Conservation (phyloP, 1,140 invertebrate species). For the Stegodyphus dumicola region DNA sequence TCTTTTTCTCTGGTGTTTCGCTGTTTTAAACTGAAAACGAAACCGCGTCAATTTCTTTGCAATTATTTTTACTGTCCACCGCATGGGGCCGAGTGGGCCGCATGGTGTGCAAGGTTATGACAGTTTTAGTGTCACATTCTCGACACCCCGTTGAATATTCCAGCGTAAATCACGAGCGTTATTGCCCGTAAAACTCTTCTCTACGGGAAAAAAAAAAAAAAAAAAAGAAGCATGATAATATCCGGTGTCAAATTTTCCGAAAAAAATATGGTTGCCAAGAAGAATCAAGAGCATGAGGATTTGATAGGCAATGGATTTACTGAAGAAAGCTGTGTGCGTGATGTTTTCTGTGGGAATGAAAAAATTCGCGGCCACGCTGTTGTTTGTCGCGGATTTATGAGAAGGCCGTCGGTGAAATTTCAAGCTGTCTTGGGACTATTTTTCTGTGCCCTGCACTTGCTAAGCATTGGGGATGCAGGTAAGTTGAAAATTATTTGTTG, state of each 20-base stretch:
- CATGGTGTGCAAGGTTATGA: not conserved
- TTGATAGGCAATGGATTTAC: not conserved
- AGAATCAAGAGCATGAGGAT: not conserved
- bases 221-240: not conserved
- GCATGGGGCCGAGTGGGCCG: not conserved
- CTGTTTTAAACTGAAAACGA: not conserved
- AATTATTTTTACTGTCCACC: not conserved
- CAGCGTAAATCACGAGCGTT: not conserved
- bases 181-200: not conserved
- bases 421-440: slow-evolving; percentile 30
- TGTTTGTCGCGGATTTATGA: slow-evolving; percentile 27
- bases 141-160: not conserved
- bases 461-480: slow-evolving; percentile 39
- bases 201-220: too few relatives aligned
- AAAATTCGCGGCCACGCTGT: not conserved
- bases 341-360: not conserved
- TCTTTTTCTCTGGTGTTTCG: not conserved
- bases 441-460: slow-evolving; percentile 16
- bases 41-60: not conserved
- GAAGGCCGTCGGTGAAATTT: slow-evolving; percentile 4
- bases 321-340: not conserved
- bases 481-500: not conserved
- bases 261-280: not conserved
- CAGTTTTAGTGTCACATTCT: not conserved
- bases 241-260: not conserved